Evolutionary conservation across 2,797 vertebrate genomes (phyloP).

Genomic region (Danio tinwini): DNA sequence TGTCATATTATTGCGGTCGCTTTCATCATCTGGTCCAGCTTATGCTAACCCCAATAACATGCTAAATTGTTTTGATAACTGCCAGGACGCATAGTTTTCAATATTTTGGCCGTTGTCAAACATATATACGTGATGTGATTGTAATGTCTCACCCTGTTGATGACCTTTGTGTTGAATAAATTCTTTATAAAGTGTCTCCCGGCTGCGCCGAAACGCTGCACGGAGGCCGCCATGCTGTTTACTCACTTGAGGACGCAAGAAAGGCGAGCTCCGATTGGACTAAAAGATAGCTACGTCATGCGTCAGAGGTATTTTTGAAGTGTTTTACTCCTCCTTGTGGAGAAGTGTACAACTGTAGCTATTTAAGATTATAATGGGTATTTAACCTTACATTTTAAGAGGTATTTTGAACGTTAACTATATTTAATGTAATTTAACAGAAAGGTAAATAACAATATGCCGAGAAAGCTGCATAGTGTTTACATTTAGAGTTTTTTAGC

Average conservation of each 20-base stretch:
- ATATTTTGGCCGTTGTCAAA: background rate
- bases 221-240: conserved; percentile 78
- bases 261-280: conserved; percentile 3
- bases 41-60: background rate
- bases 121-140: background rate
- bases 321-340: too few species aligned
- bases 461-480: too few species aligned
- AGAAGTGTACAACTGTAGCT: too few species aligned
- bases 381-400: too few species aligned
- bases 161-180: conserved; percentile 61
- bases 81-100: background rate
- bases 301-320: too few species aligned
- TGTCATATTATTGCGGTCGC: background rate
- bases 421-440: too few species aligned
- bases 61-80: background rate
- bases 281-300: background rate
- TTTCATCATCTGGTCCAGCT: background rate
- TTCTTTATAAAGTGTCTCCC: conserved; percentile 66
- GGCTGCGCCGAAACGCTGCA: conserved; percentile 64
- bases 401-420: too few species aligned
- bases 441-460: too few species aligned
- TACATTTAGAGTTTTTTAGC: too few species aligned
- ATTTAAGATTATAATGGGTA: too few species aligned
- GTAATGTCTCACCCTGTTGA: conserved; percentile 63
- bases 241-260: background rate